Evolutionary conservation across 2,113 vertebrate species (phyloP).

Genomic region (Sceloporus tristichus): DNA sequence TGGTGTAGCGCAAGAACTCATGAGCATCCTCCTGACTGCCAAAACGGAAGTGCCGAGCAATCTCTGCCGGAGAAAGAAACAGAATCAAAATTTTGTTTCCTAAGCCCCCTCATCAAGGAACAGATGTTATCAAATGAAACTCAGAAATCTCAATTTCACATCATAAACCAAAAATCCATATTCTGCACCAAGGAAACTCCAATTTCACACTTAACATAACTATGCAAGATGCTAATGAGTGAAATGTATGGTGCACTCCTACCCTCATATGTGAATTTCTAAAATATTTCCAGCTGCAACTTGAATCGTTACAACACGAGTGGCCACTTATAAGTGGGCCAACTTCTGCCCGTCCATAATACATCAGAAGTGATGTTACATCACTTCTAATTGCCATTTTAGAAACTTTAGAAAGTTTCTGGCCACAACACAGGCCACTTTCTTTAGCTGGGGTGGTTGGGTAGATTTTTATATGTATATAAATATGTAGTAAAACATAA

Average conservation of each 20-base stretch:
- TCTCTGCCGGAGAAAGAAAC: constrained; percentile 79
- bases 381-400: no score
- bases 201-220: background rate
- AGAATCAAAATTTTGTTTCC: background rate
- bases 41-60: constrained; percentile 92
- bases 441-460: no score
- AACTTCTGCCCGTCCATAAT: no score
- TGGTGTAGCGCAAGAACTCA: constrained; percentile 94
- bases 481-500: no score
- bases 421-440: no score
- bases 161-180: background rate
- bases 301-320: background rate
- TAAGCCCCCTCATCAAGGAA: background rate
- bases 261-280: background rate
- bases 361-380: no score
- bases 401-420: no score
- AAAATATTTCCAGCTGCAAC: background rate
- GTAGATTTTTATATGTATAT: background rate
- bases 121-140: no score
- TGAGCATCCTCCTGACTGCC: constrained; percentile 96
- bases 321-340: no score
- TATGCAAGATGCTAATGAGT: background rate
- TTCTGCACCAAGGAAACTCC: background rate
- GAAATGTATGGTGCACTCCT: background rate
- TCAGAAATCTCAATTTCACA: background rate